Conservation (phyloP, 2,888 invertebrate genomes). For the Phortica okadai region DNA sequence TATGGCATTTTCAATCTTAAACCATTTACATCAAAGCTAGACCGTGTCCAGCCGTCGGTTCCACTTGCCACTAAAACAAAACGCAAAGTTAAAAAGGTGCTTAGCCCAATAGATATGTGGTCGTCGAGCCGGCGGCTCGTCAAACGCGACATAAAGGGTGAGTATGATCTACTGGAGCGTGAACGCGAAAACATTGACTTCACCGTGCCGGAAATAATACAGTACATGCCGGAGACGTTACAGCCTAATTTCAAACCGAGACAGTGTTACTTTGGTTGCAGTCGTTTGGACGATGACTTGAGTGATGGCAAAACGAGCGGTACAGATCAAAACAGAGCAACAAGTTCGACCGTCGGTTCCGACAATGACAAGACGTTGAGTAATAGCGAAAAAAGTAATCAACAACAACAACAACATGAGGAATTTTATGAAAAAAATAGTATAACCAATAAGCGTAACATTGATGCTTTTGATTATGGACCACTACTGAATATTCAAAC, state of each 20-base stretch:
- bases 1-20: constrained; percentile 44
- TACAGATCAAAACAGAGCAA: background rate
- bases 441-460: constrained; percentile 46
- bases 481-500: constrained; percentile 36
- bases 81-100: constrained; percentile 56
- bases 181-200: constrained; percentile 67
- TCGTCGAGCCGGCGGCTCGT: constrained; percentile 49
- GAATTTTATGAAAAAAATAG: background rate
- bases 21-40: background rate
- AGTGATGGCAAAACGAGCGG: background rate
- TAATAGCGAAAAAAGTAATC: background rate
- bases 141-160: constrained; percentile 74
- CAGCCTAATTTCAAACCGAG: constrained; percentile 68
- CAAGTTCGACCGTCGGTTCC: background rate
- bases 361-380: background rate
- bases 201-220: constrained; percentile 74
- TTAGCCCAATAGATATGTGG: constrained; percentile 40
- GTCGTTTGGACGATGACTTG: background rate
- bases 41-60: background rate
- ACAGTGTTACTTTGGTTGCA: constrained; percentile 67
- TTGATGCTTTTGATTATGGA: constrained; percentile 37
- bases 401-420: constrained; percentile 8
- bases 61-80: constrained; percentile 39
- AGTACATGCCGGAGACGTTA: constrained; percentile 74
- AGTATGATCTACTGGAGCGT: constrained; percentile 70